These are phyloP conservation scores for Bombyx mandarina DNA, from an alignment of 1,140 invertebrate genomes.

Conservation along the genomic window DNA sequence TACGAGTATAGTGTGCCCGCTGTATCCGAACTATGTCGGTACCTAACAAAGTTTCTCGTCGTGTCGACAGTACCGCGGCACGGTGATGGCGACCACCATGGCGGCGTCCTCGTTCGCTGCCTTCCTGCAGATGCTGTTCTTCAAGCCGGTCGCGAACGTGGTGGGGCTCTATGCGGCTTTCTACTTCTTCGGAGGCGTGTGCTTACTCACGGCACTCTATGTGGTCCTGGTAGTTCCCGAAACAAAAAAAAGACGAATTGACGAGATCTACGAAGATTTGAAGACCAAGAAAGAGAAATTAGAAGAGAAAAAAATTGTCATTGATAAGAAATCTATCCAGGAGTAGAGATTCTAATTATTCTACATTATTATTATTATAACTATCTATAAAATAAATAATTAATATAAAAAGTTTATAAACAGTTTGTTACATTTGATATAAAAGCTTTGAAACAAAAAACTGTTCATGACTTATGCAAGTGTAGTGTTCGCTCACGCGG, in stretches of 20 bases:
- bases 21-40: no score
- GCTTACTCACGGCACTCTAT: conserved; percentile 33
- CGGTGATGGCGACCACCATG: conserved; percentile 44
- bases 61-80: conserved; percentile 45
- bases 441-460: not conserved
- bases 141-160: conserved; percentile 40
- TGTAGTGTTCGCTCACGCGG: not conserved
- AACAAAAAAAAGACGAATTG: conserved; percentile 37
- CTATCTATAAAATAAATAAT: not conserved
- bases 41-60: no score
- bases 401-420: not conserved
- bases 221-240: conserved; percentile 41
- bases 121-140: conserved; percentile 47
- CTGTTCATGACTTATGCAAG: not conserved
- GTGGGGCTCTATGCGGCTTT: conserved; percentile 44
- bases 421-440: not conserved
- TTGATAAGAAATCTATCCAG: conserved; percentile 1
- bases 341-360: not conserved
- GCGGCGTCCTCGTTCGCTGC: conserved; percentile 29
- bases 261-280: conserved; percentile 47
- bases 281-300: conserved; percentile 27
- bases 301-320: conserved; percentile 4
- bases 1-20: no score
- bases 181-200: conserved; percentile 47
- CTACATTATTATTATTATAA: not conserved